Base-by-base conservation (phyloP, 2,113 vertebrate species). In the Halichoeres trimaculatus region DNA sequence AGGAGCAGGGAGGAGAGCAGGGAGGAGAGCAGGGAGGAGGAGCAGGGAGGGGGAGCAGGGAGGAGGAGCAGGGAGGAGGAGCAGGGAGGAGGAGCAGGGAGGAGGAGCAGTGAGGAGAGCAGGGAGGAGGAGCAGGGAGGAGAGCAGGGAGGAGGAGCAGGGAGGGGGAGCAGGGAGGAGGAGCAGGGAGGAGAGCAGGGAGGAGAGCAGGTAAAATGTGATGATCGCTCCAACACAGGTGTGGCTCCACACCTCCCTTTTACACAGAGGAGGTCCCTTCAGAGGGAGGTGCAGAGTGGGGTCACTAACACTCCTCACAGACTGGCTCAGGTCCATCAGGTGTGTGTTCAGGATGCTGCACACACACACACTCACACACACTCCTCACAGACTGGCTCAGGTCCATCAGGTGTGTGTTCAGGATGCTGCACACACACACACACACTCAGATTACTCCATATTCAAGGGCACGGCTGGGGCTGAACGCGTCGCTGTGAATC, bases 391-490 rank as follows among this genome's bases (percentile, higher is more conserved):
- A 14, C 1, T 24, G 38, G 11, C 19, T 56, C 40, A 23, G 52
- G 62, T 34, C 38, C 66, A 52, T 78, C 26, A 45, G 2, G 51
- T 47, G 7, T 5, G 36, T 58, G 20, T 23, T 23, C 56, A 23
- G 36, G 58, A 40, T 14, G 40, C 65, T 1, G 45, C 40, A 0
- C 30, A 10, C 48, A 24, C 52, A n/a, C 40, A 0, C 30, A 10
- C 48, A 24, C 52, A n/a, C 45, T 47, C 47, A 71, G 70, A 83
- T 80, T 45, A n/a, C 66, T 85, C 47, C 80, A 24, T 78, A 76
- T 83, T 83, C 77, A 83, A 88, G 77, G 83, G 45, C 83, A 76
- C 47, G 47, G 50, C 43, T 70, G 9, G 24, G 51, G 65, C 34
- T 65, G 65, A 74, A 70, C 69, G 75, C 43, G 70, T 34, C 30